Base-by-base conservation (phyloP, 2,113 vertebrate genomes). In the Mus spicilegus region DNA sequence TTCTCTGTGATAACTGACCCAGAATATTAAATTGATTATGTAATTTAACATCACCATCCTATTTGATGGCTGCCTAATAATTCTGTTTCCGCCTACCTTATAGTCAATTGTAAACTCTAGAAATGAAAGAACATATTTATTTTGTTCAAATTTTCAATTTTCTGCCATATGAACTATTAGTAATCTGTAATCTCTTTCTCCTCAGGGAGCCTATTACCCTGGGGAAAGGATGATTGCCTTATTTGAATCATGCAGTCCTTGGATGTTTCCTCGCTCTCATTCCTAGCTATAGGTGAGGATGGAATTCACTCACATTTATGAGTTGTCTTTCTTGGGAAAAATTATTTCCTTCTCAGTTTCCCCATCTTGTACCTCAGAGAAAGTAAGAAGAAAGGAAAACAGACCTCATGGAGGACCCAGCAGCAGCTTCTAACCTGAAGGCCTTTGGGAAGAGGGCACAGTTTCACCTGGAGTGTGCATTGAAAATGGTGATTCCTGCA, bases 111-210 rank as follows among this genome's bases (percentile, higher is more conserved):
- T 89, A 96, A 97, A 93, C 30, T 84, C 76, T 93, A 96, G 81
- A 93, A 91, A 94, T 86, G 58, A 73, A 96, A 97, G 51, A 95
- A 96, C 75, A 51, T 94, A 97, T 97, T 98, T 97, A 97, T 97
- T 98, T 98, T 97, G n/a, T 91, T 91, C 91, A 93, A 86, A 97
- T 97, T 98, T 97, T 69, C 70, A 97, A 97, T 98, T 98, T 98
- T 98, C 70, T 97, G 56, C 91, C 72, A 73, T 96, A 88, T 17
- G 28, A 98, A 96, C 92, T 96, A 97, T 95, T 96, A 97, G 96
- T 97, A 90, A 98, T 97, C 97, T 87, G 26, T 89, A 96, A 97
- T 97, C 98, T 98, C 78, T 96, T 98, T 98, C 97, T 98, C 96
- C 9, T 80, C 97, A 82, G 95, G 96, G 87, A 98, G 86, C 42